phyloP scores from a whole-genome alignment of 2,888 invertebrate genomes.

The Hydraecia micacea region DNA sequence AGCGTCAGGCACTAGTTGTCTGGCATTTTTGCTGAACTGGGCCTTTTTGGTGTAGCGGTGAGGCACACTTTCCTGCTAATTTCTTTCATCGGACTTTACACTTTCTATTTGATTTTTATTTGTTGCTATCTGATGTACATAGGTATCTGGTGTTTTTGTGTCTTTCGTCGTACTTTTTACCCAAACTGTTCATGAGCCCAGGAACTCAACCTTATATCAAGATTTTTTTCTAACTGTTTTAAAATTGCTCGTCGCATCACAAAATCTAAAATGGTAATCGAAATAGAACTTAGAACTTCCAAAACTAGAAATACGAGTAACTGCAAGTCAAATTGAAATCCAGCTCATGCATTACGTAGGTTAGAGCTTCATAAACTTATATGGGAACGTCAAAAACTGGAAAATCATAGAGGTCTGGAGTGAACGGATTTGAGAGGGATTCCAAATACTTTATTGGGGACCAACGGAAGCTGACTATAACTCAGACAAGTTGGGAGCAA shows the following conservation, averaged over 20 bases:
- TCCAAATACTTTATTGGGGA: constrained; percentile 76
- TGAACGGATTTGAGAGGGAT: constrained; percentile 73
- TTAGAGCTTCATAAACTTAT: constrained; percentile 62
- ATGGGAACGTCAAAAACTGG: constrained; percentile 68
- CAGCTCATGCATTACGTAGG: constrained; percentile 53
- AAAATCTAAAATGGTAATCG: constrained; percentile 48
- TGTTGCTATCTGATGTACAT: no score
- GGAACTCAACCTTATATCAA: not conserved
- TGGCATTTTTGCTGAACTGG: no score
- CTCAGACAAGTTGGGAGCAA: constrained; percentile 74
- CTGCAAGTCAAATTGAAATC: constrained; percentile 54
- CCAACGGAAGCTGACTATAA: constrained; percentile 69
- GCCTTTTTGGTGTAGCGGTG: no score
- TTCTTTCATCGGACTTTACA: no score
- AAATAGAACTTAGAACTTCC: constrained; percentile 23
- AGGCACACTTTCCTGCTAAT: no score
- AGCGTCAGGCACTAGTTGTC: no score
- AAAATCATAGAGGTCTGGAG: constrained; percentile 71
- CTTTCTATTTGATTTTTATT: no score
- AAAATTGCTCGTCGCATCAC: not conserved
- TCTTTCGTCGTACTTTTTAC: not conserved
- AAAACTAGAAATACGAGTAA: constrained; percentile 17
- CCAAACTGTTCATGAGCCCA: not conserved
- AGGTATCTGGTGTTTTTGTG: no score
- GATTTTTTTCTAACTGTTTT: not conserved